phyloP scores from a whole-genome alignment of 2,113 vertebrate genomes.

The Pampusana beccarii region DNA sequence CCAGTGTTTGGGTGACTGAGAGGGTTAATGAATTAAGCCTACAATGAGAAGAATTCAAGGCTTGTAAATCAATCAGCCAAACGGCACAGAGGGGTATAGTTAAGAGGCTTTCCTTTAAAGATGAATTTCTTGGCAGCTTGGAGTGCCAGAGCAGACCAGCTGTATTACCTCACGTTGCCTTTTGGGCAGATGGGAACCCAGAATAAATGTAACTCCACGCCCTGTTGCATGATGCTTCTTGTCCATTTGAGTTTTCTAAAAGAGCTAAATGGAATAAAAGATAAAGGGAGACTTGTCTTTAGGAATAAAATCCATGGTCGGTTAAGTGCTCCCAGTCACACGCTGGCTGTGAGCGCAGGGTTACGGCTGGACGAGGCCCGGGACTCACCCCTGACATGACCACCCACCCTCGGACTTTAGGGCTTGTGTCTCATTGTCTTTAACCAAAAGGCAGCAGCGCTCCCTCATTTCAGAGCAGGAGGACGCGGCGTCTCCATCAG shows the following conservation, averaged over 20 bases:
- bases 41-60: constrained; percentile 58
- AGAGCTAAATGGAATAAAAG: background rate
- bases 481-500: background rate
- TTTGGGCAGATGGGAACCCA: constrained; percentile 58
- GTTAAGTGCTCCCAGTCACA: background rate
- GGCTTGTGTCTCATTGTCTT: background rate
- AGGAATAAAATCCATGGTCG: background rate
- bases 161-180: constrained; percentile 67
- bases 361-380: background rate
- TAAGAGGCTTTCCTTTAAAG: constrained; percentile 66
- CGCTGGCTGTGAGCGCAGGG: background rate
- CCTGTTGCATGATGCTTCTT: constrained; percentile 56
- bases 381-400: constrained; percentile 19
- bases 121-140: constrained; percentile 66
- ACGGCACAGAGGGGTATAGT: constrained; percentile 42
- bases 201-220: constrained; percentile 49
- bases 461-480: background rate
- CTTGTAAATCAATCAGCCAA: constrained; percentile 65
- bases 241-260: constrained; percentile 30
- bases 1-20: constrained; percentile 46
- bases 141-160: constrained; percentile 60
- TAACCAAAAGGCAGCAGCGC: background rate
- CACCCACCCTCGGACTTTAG: background rate
- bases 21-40: constrained; percentile 69
- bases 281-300: background rate